Evolutionary conservation across 2,888 invertebrate species (phyloP), one percentile per base, ranked within the genome.

Genomic region (Xanthorhoe designata): DNA sequence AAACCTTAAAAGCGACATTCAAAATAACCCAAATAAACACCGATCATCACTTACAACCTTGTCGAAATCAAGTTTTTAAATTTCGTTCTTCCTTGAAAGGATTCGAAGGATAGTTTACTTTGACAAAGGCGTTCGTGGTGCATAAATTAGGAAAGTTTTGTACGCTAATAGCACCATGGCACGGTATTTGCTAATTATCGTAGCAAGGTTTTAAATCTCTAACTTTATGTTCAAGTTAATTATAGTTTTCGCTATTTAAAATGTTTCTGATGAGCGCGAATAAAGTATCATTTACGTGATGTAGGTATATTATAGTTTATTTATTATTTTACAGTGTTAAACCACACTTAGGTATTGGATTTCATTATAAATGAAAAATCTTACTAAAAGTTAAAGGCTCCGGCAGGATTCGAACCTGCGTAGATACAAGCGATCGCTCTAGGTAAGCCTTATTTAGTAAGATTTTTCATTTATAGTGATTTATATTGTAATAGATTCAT

Each of bases 101-200:
- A 17, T 29, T 35, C 0, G n/a, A 13, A 42, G 15, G 42, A 50
- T 35, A 45, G 29, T 32, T 55, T 54, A 58, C 24, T 59, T 59
- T 35, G 66, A 66, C 66, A 66, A 66, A 62, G 66, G 54, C 29
- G 51, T 19, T 58, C 49, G 45, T 10, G 45, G n/a, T 56, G 61
- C 50, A 66, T 66, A 66, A 62, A 66, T 66, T 59, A 55, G 35
- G 32, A 51, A 63, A 66, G 58, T 62, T 66, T 62, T n/a, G 38
- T 47, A 38, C 32, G 8, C 53, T 78, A 75, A 78, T 75, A 58
- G 75, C 55, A 32, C 42, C 53, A 0, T 10, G 60, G 60, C 79
- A 79, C 79, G 79, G 55, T 60, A 78, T 71, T 38, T 24, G 54
- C 74, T 78, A 79, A 79, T 79, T 78, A 78, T 38, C 67, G 58